Percentiles rank a stretch among this genome's conserved stretches.
Conservation (phyloP, 2,797 vertebrate genomes). For the Anomalospiza imberbis region DNA sequence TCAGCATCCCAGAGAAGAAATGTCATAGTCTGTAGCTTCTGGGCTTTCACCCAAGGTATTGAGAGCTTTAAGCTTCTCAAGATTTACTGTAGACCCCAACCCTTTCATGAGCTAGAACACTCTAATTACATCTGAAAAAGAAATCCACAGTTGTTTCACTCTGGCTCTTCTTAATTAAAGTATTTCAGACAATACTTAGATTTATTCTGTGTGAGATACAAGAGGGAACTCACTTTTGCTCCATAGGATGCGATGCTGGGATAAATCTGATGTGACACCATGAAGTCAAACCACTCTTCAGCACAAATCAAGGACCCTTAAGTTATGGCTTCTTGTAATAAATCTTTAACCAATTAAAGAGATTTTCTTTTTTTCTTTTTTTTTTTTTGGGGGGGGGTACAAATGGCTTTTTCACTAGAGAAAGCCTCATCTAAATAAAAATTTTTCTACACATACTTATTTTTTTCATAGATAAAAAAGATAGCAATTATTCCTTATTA, state of each 20-base stretch:
- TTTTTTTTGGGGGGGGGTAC: not conserved
- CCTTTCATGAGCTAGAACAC: not conserved
- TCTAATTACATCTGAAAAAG: not conserved
- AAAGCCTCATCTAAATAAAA: not conserved
- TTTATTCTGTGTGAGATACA: not conserved
- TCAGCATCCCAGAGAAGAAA: not conserved
- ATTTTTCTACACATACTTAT: not conserved
- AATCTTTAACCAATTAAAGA: constrained; percentile 8
- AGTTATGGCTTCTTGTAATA: not conserved
- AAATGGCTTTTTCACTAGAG: not conserved
- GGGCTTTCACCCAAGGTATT: not conserved
- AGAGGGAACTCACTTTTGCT: not conserved
- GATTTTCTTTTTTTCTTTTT: not conserved
- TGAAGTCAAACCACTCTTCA: constrained; percentile 18
- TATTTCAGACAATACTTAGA: not conserved
- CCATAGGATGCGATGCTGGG: not conserved
- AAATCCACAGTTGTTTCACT: not conserved
- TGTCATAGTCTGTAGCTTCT: not conserved
- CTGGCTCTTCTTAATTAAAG: not conserved
- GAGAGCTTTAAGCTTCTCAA: not conserved
- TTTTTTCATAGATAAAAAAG: not conserved
- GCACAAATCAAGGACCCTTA: constrained; percentile 13
- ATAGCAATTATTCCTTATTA: constrained; percentile 32
- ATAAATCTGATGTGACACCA: not conserved
- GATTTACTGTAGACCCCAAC: not conserved